Percentiles rank a stretch among this genome's conserved stretches.
phyloP scores from a whole-genome alignment of 2,113 vertebrate genomes.

The Protomyctophum bolini region DNA sequence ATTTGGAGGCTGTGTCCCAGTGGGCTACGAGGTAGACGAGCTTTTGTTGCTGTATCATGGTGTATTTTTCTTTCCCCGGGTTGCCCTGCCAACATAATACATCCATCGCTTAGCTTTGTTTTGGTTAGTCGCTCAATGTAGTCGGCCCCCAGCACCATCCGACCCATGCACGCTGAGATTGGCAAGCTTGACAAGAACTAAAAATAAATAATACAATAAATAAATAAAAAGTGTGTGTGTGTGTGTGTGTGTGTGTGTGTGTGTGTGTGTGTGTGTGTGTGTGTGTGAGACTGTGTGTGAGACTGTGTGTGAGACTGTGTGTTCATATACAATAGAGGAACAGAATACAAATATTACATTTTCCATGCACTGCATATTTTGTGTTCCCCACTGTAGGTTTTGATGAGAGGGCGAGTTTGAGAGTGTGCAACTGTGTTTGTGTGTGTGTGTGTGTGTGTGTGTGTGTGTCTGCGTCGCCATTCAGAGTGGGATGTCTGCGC shows the following conservation, averaged over 20 bases:
- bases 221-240: neutral
- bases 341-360: no score
- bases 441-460: conserved; percentile 13
- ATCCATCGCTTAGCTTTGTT: conserved; percentile 53
- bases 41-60: conserved; percentile 4
- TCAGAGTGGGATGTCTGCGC: conserved; percentile 15
- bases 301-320: neutral
- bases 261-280: no score
- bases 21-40: neutral
- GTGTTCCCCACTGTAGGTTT: conserved; percentile 7
- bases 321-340: no score
- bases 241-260: neutral
- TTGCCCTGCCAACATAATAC: conserved; percentile 34
- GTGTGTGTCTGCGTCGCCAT: conserved; percentile 13
- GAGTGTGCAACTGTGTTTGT: neutral
- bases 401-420: neutral
- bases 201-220: no score
- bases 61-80: conserved; percentile 21
- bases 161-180: conserved; percentile 30
- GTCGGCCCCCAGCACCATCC: conserved; percentile 56
- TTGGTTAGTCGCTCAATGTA: conserved; percentile 51
- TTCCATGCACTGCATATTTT: neutral
- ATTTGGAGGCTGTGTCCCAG: neutral
- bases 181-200: neutral
- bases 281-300: no score